A percentile compares a stretch with the other conserved stretches of the same genome.
Conservation (phyloP, 1,140 invertebrate genomes). For the Notospermus geniculatus region DNA sequence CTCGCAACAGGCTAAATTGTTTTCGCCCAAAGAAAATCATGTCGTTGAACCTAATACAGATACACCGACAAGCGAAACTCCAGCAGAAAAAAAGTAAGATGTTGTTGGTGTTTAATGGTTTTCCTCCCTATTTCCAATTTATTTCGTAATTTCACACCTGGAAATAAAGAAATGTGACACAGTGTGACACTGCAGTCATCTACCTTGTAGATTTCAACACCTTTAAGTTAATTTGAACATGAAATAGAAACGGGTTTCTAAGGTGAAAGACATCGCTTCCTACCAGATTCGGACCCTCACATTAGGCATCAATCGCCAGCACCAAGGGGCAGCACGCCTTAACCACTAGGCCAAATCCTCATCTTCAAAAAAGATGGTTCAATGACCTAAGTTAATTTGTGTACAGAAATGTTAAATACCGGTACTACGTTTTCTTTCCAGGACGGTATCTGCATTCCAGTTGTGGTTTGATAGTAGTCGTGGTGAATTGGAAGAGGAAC, state of each 20-base stretch:
- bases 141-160: no score
- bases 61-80: neutral
- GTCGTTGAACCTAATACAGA: neutral
- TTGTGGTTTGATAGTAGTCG: slow-evolving; percentile 43
- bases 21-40: slow-evolving; percentile 3
- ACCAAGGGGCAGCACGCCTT: no score
- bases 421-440: slow-evolving; percentile 14
- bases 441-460: slow-evolving; percentile 39
- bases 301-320: no score
- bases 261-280: no score
- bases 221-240: neutral
- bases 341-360: no score
- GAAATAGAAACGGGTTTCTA: no score
- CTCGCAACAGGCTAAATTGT: neutral
- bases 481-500: slow-evolving; percentile 28
- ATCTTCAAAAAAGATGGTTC: no score
- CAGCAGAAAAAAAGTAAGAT: neutral
- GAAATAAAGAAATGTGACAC: neutral
- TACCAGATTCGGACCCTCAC: no score
- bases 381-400: no score
- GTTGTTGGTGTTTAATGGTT: neutral
- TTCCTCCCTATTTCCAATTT: no score
- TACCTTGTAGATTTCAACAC: neutral
- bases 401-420: no score
- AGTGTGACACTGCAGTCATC: neutral